Percentiles rank a stretch among this genome's conserved stretches.
Conservation (phyloP, 2,888 invertebrate species). For the Petrolisthes cinctipes region DNA sequence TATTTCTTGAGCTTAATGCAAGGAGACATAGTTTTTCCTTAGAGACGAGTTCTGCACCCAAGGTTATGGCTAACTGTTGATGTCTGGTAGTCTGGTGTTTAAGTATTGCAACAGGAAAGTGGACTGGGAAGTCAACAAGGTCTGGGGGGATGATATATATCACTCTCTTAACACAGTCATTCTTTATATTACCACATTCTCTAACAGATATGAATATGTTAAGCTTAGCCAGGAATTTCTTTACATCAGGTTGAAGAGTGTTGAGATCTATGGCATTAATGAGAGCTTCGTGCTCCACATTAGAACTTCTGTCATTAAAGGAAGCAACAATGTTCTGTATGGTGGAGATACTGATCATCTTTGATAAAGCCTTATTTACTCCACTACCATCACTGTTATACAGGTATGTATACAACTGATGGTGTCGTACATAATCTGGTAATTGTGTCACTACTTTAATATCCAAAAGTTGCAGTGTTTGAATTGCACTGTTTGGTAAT, state of each 20-base stretch:
- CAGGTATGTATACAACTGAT: background rate
- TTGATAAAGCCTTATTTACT: background rate
- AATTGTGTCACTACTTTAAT: background rate
- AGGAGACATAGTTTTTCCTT: slow-evolving; percentile 28
- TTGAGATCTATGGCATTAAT: background rate
- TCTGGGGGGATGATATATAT: slow-evolving; percentile 13
- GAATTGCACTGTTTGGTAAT: background rate
- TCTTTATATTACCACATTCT: background rate
- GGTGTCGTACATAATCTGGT: background rate
- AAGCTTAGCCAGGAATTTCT: slow-evolving; percentile 7
- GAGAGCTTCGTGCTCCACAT: slow-evolving; percentile 20
- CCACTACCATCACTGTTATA: background rate
- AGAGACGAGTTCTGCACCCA: slow-evolving; percentile 15
- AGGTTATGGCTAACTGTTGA: background rate
- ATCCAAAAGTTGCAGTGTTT: background rate
- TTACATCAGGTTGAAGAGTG: slow-evolving; percentile 10
- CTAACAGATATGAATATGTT: slow-evolving; percentile 16
- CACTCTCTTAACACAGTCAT: slow-evolving; percentile 15
- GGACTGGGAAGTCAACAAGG: slow-evolving; percentile 9
- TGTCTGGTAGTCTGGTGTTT: background rate
- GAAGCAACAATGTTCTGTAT: background rate
- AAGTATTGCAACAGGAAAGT: slow-evolving; percentile 14
- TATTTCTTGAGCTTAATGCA: background rate
- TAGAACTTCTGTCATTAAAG: slow-evolving; percentile 10
- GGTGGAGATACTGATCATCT: background rate